Evolutionary conservation across 1,140 invertebrate species (phyloP).

Genomic region (Pentalonia nigronervosa): DNA sequence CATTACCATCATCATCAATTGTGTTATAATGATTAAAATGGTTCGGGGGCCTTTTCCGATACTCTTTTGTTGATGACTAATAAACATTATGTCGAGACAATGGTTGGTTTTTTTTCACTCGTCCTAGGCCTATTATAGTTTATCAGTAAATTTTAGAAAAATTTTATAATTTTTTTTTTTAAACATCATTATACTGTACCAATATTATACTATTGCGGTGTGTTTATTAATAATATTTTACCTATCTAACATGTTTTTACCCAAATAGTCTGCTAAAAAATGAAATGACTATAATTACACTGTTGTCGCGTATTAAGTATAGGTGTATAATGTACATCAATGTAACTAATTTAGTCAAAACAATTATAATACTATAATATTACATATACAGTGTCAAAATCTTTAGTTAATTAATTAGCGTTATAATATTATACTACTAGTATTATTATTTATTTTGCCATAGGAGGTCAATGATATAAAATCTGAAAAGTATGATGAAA

Average conservation of each 20-base stretch:
- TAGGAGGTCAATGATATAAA: neutral
- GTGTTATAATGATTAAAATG: slow-evolving; percentile 58
- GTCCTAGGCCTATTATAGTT: slow-evolving; percentile 23
- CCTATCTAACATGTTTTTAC: neutral
- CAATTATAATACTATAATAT: neutral
- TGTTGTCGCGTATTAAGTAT: neutral
- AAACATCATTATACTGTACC: neutral
- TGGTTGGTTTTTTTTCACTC: slow-evolving; percentile 43
- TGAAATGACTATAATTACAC: neutral
- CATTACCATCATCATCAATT: slow-evolving; percentile 57
- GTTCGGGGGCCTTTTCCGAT: slow-evolving; percentile 53
- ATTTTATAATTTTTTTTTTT: neutral
- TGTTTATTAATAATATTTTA: neutral
- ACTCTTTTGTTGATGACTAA: slow-evolving; percentile 52
- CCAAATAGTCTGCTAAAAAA: neutral
- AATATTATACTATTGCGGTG: neutral
- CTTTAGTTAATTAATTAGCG: neutral
- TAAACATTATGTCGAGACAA: slow-evolving; percentile 57
- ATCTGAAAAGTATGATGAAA: neutral
- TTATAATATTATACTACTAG: neutral
- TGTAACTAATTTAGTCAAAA: neutral
- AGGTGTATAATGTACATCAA: neutral
- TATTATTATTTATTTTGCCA: neutral
- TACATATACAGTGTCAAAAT: neutral
- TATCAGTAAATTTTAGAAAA: slow-evolving; percentile 31